Percentiles rank a stretch among this genome's conserved stretches.
Conservation (phyloP, 2,888 invertebrate genomes). For the Drosophila lutescens region DNA sequence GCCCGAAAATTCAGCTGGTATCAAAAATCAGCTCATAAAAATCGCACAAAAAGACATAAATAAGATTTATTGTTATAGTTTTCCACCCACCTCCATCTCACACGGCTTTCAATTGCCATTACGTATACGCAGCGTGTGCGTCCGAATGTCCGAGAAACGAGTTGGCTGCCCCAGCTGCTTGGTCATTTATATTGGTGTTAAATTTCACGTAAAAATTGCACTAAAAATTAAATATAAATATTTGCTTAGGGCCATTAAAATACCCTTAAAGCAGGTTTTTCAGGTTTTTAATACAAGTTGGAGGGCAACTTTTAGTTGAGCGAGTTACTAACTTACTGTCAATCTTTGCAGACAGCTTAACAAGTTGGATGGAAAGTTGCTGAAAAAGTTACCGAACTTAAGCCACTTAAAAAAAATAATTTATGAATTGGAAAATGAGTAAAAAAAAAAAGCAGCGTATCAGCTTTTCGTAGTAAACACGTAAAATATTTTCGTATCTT, state of each 20-base stretch:
- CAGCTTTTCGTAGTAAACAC: not conserved
- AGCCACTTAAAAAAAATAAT: slow-evolving; percentile 1
- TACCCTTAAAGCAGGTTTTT: slow-evolving; percentile 33
- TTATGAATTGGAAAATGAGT: not conserved
- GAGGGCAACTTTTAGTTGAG: slow-evolving; percentile 1
- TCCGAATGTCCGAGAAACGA: slow-evolving; percentile 35
- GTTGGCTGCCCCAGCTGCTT: slow-evolving; percentile 21
- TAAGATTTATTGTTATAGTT: slow-evolving; percentile 75
- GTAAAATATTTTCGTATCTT: slow-evolving; percentile 1
- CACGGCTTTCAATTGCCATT: slow-evolving; percentile 40
- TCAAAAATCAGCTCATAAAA: slow-evolving; percentile 73
- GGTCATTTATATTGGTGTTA: slow-evolving; percentile 59
- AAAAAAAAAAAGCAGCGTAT: slow-evolving; percentile 11
- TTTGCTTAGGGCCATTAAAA: slow-evolving; percentile 49
- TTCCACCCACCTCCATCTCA: slow-evolving; percentile 18
- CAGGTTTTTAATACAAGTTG: slow-evolving; percentile 10
- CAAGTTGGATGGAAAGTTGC: not conserved
- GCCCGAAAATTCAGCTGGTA: slow-evolving; percentile 39
- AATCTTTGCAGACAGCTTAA: slow-evolving; percentile 7
- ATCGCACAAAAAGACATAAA: slow-evolving; percentile 77
- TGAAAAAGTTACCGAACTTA: slow-evolving; percentile 1
- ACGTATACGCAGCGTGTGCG: slow-evolving; percentile 56
- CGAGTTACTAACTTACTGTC: slow-evolving; percentile 4
- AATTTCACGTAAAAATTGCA: slow-evolving; percentile 66
- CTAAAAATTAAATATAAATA: slow-evolving; percentile 66